phyloP scores from a whole-genome alignment of 2,888 invertebrate species.

The Dermolepida albohirtum region DNA sequence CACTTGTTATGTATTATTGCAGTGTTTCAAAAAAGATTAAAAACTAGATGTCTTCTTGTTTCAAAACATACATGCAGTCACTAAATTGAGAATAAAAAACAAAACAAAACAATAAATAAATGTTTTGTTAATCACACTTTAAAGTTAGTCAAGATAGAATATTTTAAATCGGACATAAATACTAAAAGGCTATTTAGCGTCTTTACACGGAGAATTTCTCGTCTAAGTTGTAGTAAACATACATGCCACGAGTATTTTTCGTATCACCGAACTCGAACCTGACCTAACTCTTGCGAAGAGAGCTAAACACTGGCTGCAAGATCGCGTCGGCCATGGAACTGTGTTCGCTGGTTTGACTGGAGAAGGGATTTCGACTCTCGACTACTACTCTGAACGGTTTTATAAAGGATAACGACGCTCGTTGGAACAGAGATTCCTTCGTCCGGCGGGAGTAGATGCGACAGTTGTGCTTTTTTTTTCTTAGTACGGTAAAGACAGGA shows the following conservation, averaged over 20 bases:
- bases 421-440: conserved; percentile 26
- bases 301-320: conserved; percentile 44
- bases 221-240: conserved; percentile 26
- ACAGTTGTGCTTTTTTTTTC: conserved; percentile 9
- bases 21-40: conserved; percentile 13
- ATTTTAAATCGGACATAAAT: no score
- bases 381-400: conserved; percentile 32
- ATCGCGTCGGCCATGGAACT: conserved; percentile 44
- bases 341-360: conserved; percentile 34
- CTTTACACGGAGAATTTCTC: not conserved
- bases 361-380: conserved; percentile 39
- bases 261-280: conserved; percentile 35
- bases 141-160: no score
- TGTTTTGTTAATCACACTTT: no score
- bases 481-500: conserved; percentile 6
- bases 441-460: conserved; percentile 8
- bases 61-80: conserved; percentile 25
- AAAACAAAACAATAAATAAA: not conserved
- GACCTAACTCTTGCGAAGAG: conserved; percentile 44
- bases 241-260: conserved; percentile 42
- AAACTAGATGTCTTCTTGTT: conserved; percentile 1
- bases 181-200: conserved; percentile 8
- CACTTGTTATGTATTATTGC: not conserved
- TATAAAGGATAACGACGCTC: conserved; percentile 29
- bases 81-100: not conserved